Base-by-base conservation (phyloP, 2,888 invertebrate species). In the Ptychoptera contaminata region DNA sequence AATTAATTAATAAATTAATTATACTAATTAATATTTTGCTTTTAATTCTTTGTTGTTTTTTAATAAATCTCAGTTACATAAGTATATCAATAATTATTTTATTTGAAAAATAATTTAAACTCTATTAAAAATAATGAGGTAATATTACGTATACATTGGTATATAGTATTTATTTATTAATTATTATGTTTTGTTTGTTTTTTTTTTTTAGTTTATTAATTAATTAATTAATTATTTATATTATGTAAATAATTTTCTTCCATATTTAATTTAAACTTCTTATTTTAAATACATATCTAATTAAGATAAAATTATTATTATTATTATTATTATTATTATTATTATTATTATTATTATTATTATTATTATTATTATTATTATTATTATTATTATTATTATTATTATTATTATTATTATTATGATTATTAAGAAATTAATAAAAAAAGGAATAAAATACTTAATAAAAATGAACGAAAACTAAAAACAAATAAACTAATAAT, bases 131-230 rank as follows among this genome's bases (percentile, higher is more conserved):
- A 48, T 47, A 23, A 49, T 51, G 51, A 51, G 51, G 51, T 51
- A 51, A 50, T 46, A 44, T 48, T 51, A 51, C 51, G 51, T 51
- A 51, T 51, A 51, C 51, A 51, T 50, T 49, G 50, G 50, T 50
- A 42, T 47, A 50, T 44, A 46, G 42, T 47, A 36, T 23, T 23
- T 5, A 5, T 23, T 23, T 23, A 23, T 23, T 23, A 5, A 5
- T 23, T 29, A 11, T 16, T 37, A 37, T n/a, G n/a, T 16, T 16
- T 45, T 43, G 10, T 46, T 46, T 45, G 30, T 34, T 15, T 44
- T 42, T 37, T 43, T 42, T 40, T 37, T 32, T 14, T 10, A 8
- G 10, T 32, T 4, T 32, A 9, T 40, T 32, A 11, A 15, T 32
- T 40, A 29, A 23, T 23, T 38, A n/a, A 12, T n/a, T 35, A 3